Evolutionary conservation across 2,113 vertebrate species (phyloP), one percentile per base, ranked within the genome.

Genomic region (Poeciliopsis retropinna): DNA sequence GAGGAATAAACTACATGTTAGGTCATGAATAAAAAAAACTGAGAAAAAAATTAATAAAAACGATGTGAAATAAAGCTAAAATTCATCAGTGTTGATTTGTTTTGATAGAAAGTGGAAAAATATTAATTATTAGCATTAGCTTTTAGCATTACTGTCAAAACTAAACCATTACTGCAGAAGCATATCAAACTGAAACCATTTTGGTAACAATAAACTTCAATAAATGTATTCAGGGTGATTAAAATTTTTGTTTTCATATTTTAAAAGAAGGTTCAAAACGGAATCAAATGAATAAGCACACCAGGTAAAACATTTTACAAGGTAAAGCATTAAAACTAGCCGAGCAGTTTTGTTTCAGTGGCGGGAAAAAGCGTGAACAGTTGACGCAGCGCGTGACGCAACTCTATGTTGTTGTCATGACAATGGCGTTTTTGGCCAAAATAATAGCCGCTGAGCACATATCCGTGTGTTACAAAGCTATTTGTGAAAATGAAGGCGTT

Each of bases 401-500:
- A 47, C 51, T 25, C 8, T 7, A 0, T 17, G 0, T 9, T 5
- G 83, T 90, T 77, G 67, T 74, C 71, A 61, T 78, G 34, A 81
- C 2, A 75, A 90, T 81, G 0, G 17, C n/a, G 64, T 7, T 79
- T 60, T 15, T 4, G 7, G 12, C n/a, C 1, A 19, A 1, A 1
- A 2, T 0, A 12, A 91, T 89, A 79, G 32, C 77, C 92, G 11
- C 28, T 67, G 37, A 27, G 57, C 70, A 27, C 47, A 3, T n/a
- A 0, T 71, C 75, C 0, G 14, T 41, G 25, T 3, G 73, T 29
- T 97, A 97, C 67, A 54, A 64, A 13, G 37, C 31, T 14, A n/a
- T 90, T 5, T 97, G 96, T 76, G 54, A 57, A 22, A 77, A 93
- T 44, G 5, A 89, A 1, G 30, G 78, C 3, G 84, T 90, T 22